Evolutionary conservation across 2,888 invertebrate species (phyloP).

Genomic region (Andrena dorsata): DNA sequence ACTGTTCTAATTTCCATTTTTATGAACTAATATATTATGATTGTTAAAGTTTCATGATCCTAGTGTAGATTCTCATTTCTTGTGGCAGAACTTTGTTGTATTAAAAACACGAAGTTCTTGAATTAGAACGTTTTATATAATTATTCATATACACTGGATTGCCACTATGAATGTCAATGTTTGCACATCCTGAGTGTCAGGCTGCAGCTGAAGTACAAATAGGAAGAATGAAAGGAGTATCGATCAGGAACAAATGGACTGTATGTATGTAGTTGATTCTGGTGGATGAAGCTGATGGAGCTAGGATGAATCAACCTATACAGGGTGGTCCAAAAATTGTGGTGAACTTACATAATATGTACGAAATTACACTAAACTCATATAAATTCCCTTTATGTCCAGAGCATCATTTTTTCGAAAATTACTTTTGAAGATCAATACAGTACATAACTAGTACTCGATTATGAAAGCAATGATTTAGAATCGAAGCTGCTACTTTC

Average conservation of each 20-base stretch:
- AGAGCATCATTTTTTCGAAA: not conserved
- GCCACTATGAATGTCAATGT: not conserved
- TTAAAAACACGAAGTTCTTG: not conserved
- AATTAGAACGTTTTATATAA: not conserved
- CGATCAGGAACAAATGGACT: slow-evolving; percentile 29
- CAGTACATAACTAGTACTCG: not conserved
- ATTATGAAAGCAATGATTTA: not conserved
- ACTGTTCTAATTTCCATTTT: not conserved
- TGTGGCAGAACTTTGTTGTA: not conserved
- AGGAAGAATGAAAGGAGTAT: slow-evolving; percentile 21
- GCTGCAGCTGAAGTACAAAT: slow-evolving; percentile 5
- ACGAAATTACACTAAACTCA: not conserved
- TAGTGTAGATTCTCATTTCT: not conserved
- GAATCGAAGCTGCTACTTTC: no score
- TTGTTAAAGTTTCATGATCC: not conserved
- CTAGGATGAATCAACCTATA: not conserved
- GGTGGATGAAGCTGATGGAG: not conserved
- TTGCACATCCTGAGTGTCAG: not conserved
- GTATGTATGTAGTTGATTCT: slow-evolving; percentile 26
- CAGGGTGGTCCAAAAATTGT: not conserved
- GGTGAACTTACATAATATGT: not conserved
- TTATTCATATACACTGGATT: not conserved
- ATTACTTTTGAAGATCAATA: not conserved
- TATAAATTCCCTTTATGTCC: not conserved
- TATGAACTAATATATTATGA: not conserved